These are phyloP conservation scores for Macrostomum lignano DNA, from an alignment of 1,140 invertebrate species.

Conservation along the genomic window DNA sequence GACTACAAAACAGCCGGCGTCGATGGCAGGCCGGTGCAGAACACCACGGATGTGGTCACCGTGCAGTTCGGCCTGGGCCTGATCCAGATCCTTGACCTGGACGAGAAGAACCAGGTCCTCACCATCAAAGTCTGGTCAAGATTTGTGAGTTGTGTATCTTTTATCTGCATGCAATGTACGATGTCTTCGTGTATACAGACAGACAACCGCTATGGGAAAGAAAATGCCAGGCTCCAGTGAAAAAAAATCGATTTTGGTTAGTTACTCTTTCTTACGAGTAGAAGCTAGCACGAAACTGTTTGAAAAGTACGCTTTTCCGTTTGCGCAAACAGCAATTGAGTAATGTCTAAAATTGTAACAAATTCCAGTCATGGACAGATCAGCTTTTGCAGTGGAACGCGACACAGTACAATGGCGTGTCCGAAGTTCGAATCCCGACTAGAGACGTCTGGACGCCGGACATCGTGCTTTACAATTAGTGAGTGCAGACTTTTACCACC, in stretches of 20 bases:
- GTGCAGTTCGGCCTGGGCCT: conserved; percentile 21
- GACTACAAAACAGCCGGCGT: conserved; percentile 20
- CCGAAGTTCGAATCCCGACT: conserved; percentile 36
- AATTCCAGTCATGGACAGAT: conserved; percentile 20
- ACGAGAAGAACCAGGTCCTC: conserved; percentile 26
- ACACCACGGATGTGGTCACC: conserved; percentile 17
- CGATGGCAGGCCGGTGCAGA: conserved; percentile 22
- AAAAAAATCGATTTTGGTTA: too few species aligned
- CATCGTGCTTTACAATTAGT: conserved; percentile 29
- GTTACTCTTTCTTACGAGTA: too few species aligned
- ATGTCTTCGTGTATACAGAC: not conserved
- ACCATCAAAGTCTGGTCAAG: conserved; percentile 23
- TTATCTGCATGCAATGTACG: not conserved
- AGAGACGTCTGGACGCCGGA: conserved; percentile 46
- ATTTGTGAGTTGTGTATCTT: conserved; percentile 14
- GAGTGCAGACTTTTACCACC: conserved; percentile 10
- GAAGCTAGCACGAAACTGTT: too few species aligned
- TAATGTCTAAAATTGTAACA: not conserved
- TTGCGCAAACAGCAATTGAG: too few species aligned
- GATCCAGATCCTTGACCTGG: conserved; percentile 27
- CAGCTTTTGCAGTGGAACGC: conserved; percentile 17
- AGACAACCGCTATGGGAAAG: not conserved
- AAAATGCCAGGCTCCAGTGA: too few species aligned
- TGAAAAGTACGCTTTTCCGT: too few species aligned
- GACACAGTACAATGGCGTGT: conserved; percentile 63